Base-by-base conservation (phyloP, 2,888 invertebrate genomes). In the Cephus nigrinus region DNA sequence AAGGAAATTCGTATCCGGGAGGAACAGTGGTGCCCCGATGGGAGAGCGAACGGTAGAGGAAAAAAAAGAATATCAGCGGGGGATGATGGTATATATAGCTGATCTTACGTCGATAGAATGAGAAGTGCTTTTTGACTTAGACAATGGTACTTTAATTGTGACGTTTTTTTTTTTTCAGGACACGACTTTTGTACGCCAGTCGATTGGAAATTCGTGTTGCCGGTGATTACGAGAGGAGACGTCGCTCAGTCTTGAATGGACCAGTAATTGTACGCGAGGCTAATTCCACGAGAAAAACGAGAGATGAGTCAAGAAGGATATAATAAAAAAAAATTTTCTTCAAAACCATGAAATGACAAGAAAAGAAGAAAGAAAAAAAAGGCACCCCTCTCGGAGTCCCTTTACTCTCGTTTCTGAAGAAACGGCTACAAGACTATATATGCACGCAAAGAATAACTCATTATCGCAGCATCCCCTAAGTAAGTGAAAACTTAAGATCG, bases 401-500 rank as follows among this genome's bases (percentile, higher is more conserved):
- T 23, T 55, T 55, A 23, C 55, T 55, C 15, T 23, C 23, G 23
- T 15, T 9, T 5, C 55, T 15, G 68, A 73, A 23, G 31, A 71
- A 75, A 36, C 30, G 23, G 23, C 74, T 5, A 23, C n/a, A 35
- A 73, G 75, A 79, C 72, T 77, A 78, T 77, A 78, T 77, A 68
- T 69, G 68, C 74, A 76, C 76, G 71, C 75, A 40, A 72, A 68
- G 75, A 75, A 74, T 35, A 55, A 74, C 80, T 81, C 81, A 81
- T 83, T 80, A 83, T 72, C 79, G 75, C 69, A 68, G 75, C n/a
- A 34, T 75, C 68, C 73, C 72, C 79, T 69, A 78, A 83, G 81
- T 83, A 84, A 83, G 80, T 83, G 82, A 85, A 84, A 82, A 84
- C 77, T 85, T 79, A 76, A 75, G 78, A 84, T 81, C 75, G 78